These are phyloP conservation scores for Nerophis lumbriciformis DNA, from an alignment of 2,113 vertebrate species.

Conservation along the genomic window DNA sequence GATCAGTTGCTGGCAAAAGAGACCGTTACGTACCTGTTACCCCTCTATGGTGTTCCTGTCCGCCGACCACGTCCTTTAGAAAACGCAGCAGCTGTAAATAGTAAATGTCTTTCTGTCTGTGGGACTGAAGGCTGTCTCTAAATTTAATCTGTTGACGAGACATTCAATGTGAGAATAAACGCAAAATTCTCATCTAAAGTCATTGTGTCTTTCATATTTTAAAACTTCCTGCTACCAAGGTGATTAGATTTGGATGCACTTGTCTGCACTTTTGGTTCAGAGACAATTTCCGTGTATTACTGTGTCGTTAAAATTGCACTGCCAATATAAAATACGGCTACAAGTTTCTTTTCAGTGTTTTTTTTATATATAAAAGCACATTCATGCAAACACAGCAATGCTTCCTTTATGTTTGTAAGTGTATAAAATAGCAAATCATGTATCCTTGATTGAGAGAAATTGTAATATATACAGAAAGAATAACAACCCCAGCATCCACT, in stretches of 20 bases:
- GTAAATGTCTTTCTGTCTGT: neutral
- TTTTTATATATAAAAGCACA: constrained; percentile 13
- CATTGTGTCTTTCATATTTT: neutral
- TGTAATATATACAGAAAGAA: neutral
- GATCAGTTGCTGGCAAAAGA: neutral
- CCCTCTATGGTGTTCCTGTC: neutral
- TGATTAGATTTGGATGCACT: neutral
- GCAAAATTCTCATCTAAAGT: constrained; percentile 18
- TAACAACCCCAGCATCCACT: neutral
- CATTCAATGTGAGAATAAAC: constrained; percentile 47
- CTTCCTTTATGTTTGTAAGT: neutral
- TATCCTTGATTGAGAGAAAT: neutral
- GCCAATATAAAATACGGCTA: too few relatives aligned
- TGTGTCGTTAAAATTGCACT: too few relatives aligned
- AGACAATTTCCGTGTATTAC: too few relatives aligned
- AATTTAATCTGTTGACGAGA: neutral
- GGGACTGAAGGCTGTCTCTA: constrained; percentile 8
- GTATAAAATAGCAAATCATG: neutral
- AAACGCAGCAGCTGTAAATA: constrained; percentile 13
- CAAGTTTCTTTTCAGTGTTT: neutral
- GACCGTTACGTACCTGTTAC: too few relatives aligned
- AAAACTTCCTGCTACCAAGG: too few relatives aligned
- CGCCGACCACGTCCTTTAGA: neutral
- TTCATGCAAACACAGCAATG: constrained; percentile 33
- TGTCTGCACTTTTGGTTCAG: too few relatives aligned